Evolutionary conservation across 2,113 vertebrate species (phyloP).

Genomic region (Callopanchax toddi): DNA sequence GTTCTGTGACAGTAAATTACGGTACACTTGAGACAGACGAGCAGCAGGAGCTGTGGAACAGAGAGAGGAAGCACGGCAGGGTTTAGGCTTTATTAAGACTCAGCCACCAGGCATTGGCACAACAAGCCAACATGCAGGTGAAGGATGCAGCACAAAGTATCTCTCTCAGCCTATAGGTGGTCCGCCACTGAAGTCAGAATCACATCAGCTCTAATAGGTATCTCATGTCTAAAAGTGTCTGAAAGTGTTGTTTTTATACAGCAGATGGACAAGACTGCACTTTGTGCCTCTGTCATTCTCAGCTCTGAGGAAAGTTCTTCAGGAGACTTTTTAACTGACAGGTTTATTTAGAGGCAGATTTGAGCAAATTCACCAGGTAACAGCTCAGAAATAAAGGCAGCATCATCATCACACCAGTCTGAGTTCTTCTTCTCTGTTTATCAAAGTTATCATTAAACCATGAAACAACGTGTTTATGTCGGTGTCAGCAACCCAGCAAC

Average conservation of each 20-base stretch:
- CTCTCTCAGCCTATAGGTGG: slow-evolving; percentile 61
- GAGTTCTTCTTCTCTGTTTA: too few relatives aligned
- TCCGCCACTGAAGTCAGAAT: slow-evolving; percentile 49
- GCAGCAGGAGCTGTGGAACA: slow-evolving; percentile 75
- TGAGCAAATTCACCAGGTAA: too few relatives aligned
- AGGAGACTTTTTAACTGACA: too few relatives aligned
- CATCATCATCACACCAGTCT: too few relatives aligned
- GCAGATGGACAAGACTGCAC: neutral
- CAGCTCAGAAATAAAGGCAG: too few relatives aligned
- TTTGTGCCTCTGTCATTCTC: too few relatives aligned
- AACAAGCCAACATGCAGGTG: slow-evolving; percentile 66
- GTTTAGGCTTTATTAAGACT: slow-evolving; percentile 78
- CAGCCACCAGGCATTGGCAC: slow-evolving; percentile 59
- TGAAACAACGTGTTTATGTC: too few relatives aligned
- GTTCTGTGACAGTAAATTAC: slow-evolving; percentile 81
- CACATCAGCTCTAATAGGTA: slow-evolving; percentile 68
- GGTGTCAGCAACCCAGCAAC: too few relatives aligned
- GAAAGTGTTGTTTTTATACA: slow-evolving; percentile 40
- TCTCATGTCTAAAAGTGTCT: slow-evolving; percentile 56
- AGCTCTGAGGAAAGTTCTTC: too few relatives aligned
- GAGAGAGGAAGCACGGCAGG: slow-evolving; percentile 72
- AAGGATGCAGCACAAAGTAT: slow-evolving; percentile 56
- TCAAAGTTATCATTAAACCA: too few relatives aligned
- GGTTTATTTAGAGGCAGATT: neutral
- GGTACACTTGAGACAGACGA: slow-evolving; percentile 72